Percentiles rank a stretch among this genome's conserved stretches.
These are phyloP conservation scores for Colinus virginianus DNA, from an alignment of 2,113 vertebrate genomes.

Conservation along the genomic window DNA sequence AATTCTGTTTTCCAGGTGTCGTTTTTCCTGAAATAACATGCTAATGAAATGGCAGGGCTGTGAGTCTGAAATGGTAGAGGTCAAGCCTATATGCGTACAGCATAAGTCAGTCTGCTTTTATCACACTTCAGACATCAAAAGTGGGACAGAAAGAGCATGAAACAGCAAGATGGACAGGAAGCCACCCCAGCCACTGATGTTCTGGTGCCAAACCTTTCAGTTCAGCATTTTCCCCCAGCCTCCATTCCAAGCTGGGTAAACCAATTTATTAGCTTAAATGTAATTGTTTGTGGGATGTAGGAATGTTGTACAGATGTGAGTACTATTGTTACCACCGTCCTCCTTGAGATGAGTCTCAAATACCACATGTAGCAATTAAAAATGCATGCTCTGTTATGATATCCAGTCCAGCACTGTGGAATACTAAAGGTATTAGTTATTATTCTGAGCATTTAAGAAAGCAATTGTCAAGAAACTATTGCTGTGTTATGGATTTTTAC, in stretches of 20 bases:
- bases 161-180: neutral
- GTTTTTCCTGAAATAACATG: neutral
- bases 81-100: neutral
- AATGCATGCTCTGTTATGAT: neutral
- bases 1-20: neutral
- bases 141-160: neutral
- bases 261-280: neutral
- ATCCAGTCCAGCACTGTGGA: neutral
- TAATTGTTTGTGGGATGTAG: neutral
- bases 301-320: neutral
- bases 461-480: neutral
- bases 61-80: neutral
- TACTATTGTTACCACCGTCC: neutral
- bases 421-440: neutral
- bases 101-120: neutral
- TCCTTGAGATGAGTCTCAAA: neutral
- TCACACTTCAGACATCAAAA: neutral
- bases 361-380: neutral
- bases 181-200: neutral
- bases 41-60: neutral
- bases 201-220: neutral
- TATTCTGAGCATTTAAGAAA: neutral
- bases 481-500: neutral
- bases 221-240: neutral
- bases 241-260: fast-evolving